Percentiles rank a stretch among this genome's conserved stretches.
These are phyloP conservation scores for Oceanites oceanicus DNA, from an alignment of 2,113 vertebrate species.

Conservation along the genomic window DNA sequence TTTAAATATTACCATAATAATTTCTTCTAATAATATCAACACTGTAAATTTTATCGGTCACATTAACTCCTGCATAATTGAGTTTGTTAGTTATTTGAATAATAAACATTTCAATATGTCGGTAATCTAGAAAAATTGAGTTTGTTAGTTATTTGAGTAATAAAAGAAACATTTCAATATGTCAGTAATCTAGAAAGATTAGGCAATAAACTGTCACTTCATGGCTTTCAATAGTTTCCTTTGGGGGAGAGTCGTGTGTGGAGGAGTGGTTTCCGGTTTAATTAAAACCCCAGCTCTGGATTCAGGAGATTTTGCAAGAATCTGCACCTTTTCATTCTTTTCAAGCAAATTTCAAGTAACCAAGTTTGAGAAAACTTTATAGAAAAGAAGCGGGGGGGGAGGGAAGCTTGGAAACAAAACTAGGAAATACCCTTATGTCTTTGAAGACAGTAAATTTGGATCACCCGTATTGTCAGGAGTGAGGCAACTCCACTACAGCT, in stretches of 20 bases:
- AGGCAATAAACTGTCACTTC: neutral
- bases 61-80: fast-evolving
- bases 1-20: neutral
- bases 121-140: neutral
- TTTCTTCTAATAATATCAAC: neutral
- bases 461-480: neutral
- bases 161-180: neutral
- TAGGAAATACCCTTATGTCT: neutral
- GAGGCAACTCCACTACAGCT: neutral
- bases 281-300: neutral
- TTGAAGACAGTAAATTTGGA: neutral
- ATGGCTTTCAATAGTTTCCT: neutral
- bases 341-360: neutral
- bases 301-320: neutral
- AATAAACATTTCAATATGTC: neutral
- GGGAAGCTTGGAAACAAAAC: neutral
- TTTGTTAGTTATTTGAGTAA: neutral
- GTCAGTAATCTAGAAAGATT: neutral
- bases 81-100: neutral
- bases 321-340: neutral
- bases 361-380: neutral
- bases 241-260: fast-evolving
- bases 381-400: neutral
- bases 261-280: neutral
- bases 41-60: neutral